These are phyloP conservation scores for Drosophila truncata DNA, from an alignment of 1,140 invertebrate genomes.

Conservation along the genomic window DNA sequence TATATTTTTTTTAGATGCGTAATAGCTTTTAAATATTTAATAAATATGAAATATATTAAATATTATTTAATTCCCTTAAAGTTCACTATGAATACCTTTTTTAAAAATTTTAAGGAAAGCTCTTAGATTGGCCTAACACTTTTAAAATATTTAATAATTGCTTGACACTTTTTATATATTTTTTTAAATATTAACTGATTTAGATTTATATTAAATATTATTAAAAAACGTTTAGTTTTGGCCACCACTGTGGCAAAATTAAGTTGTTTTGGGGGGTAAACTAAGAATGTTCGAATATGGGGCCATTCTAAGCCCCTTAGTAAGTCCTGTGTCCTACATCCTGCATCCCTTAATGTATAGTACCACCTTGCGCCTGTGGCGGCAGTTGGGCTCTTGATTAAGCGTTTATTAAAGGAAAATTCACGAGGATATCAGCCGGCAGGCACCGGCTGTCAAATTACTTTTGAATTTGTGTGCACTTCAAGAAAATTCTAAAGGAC, in stretches of 20 bases:
- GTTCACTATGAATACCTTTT: too few species aligned
- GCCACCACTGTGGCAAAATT: background rate
- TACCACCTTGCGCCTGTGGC: background rate
- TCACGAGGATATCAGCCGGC: constrained; percentile 29
- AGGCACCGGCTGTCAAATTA: constrained; percentile 54
- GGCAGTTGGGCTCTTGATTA: constrained; percentile 45
- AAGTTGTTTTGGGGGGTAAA: background rate
- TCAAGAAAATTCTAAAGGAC: background rate
- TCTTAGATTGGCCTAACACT: background rate
- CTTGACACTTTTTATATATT: background rate
- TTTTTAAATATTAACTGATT: background rate
- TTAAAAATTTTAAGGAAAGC: background rate
- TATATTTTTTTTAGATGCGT: too few species aligned
- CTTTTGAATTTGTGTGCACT: constrained; percentile 41
- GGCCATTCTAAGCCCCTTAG: background rate
- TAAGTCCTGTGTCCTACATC: background rate
- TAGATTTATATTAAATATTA: background rate
- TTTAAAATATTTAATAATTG: background rate
- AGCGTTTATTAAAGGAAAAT: constrained; percentile 68
- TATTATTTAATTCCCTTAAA: too few species aligned
- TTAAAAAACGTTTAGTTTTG: background rate
- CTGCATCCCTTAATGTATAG: background rate
- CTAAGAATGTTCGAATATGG: constrained; percentile 26
- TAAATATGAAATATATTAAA: too few species aligned
- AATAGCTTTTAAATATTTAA: too few species aligned